These are phyloP conservation scores for Hipparchia sbordonii DNA, from an alignment of 2,888 invertebrate genomes.

Conservation along the genomic window DNA sequence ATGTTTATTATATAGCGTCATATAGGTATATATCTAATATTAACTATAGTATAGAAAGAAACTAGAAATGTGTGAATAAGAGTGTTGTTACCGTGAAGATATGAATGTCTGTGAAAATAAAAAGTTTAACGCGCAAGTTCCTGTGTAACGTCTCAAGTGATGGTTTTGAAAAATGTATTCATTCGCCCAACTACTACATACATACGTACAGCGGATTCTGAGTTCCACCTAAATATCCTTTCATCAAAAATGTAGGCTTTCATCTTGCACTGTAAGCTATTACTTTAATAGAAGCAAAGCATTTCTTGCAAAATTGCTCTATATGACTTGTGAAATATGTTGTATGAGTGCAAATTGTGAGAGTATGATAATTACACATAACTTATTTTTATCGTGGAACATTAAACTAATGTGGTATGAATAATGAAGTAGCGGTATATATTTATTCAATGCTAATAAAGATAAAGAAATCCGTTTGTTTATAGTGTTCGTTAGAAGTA, in stretches of 20 bases:
- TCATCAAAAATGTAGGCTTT: constrained; percentile 40
- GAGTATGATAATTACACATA: constrained; percentile 15
- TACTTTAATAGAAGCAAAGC: constrained; percentile 31
- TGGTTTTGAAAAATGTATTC: constrained; percentile 34
- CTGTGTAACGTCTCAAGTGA: constrained; percentile 36
- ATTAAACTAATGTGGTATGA: not conserved
- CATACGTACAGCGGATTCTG: constrained; percentile 19
- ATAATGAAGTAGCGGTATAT: not conserved
- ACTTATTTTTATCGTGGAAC: not conserved
- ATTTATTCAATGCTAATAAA: not conserved
- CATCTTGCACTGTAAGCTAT: constrained; percentile 31
- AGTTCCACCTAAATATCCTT: constrained; percentile 39
- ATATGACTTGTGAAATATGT: constrained; percentile 20
- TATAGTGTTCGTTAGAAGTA: too few relatives aligned
- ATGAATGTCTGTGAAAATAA: constrained; percentile 20
- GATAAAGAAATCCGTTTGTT: too few relatives aligned
- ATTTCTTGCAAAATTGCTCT: constrained; percentile 23
- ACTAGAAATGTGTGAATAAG: not conserved
- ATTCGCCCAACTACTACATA: constrained; percentile 28
- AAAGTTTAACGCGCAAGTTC: constrained; percentile 28
- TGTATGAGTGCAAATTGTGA: constrained; percentile 18
- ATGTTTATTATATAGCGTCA: too few relatives aligned
- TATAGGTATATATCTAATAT: not conserved
- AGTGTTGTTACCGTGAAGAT: not conserved
- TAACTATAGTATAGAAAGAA: not conserved